Percentiles rank a stretch among this genome's conserved stretches.
phyloP scores from a whole-genome alignment of 1,140 invertebrate species.

The Bombus confusus region DNA sequence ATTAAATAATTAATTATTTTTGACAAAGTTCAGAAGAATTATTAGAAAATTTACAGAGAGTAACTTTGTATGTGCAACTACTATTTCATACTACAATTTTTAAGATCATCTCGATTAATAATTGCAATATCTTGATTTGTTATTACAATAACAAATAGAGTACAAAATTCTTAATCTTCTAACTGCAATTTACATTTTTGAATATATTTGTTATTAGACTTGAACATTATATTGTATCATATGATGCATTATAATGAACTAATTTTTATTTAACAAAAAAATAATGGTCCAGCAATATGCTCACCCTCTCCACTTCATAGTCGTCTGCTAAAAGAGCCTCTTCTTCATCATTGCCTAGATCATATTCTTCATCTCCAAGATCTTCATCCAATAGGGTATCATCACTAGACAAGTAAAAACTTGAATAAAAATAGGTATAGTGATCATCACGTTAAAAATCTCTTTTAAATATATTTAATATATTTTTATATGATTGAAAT shows the following conservation, averaged over 20 bases:
- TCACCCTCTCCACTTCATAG: constrained; percentile 81
- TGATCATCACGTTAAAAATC: neutral
- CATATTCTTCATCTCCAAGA: constrained; percentile 80
- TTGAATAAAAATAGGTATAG: neutral
- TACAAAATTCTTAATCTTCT: neutral
- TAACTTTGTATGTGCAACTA: neutral
- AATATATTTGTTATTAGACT: neutral
- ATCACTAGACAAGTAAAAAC: constrained; percentile 72
- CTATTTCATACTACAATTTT: neutral
- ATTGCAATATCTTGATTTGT: neutral
- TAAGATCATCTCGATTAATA: neutral
- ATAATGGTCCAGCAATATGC: constrained; percentile 73
- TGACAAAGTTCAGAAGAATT: neutral
- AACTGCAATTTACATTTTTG: neutral
- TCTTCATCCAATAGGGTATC: constrained; percentile 81
- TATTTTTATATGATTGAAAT: neutral
- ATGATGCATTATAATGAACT: neutral
- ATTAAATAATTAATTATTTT: neutral
- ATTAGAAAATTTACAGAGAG: neutral
- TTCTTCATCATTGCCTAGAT: constrained; percentile 81
- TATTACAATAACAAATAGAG: neutral
- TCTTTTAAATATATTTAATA: neutral
- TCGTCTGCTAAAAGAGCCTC: constrained; percentile 81
- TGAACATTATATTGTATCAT: neutral
- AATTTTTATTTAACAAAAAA: constrained; percentile 49